Evolutionary conservation across 2,113 vertebrate genomes (phyloP).

Genomic region (Rhabdomys dilectus): DNA sequence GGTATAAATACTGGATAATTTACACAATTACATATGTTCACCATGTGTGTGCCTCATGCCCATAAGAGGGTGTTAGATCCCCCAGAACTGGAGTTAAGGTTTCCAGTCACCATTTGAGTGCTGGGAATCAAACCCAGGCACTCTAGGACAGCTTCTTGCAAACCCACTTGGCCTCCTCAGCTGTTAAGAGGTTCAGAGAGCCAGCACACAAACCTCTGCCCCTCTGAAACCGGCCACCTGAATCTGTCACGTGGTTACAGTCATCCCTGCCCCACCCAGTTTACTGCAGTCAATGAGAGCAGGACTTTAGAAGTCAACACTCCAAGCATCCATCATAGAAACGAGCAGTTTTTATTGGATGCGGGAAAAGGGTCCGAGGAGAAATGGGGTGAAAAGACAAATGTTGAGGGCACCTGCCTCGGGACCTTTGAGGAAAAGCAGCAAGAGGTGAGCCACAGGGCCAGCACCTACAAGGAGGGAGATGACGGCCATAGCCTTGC

Average conservation of each 20-base stretch:
- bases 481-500: neutral
- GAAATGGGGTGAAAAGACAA: neutral
- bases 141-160: neutral
- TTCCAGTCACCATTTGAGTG: neutral
- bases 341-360: neutral
- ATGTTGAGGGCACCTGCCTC: neutral
- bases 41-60: neutral
- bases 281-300: neutral
- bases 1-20: too few species aligned
- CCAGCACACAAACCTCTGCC: neutral
- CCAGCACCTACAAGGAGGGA: constrained; percentile 3
- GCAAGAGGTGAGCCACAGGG: neutral
- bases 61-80: neutral
- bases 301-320: constrained; percentile 31
- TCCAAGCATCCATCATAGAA: neutral
- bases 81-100: neutral
- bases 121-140: neutral
- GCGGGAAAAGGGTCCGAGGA: neutral
- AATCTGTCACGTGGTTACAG: neutral
- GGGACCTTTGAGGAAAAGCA: neutral
- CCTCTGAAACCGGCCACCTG: neutral
- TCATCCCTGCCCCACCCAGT: neutral
- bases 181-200: neutral
- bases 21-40: neutral
- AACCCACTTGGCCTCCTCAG: neutral